Evolutionary conservation across 2,888 invertebrate genomes (phyloP).

Genomic region (Elegia similella): DNA sequence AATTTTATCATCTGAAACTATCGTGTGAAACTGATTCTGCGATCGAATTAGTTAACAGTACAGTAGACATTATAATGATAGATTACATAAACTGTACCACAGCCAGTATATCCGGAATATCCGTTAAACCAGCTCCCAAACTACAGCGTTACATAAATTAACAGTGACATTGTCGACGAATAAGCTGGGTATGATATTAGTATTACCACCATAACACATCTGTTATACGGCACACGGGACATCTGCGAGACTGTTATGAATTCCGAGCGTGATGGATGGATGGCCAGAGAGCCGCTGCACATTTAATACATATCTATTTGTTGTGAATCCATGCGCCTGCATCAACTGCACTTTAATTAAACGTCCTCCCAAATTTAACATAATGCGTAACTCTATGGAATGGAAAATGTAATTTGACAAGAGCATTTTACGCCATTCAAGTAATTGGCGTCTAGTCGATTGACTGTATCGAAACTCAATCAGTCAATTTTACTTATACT

Average conservation of each 20-base stretch:
- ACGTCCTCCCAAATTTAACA: background rate
- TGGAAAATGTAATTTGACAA: background rate
- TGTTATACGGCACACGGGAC: slow-evolving; percentile 56
- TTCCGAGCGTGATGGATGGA: slow-evolving; percentile 71
- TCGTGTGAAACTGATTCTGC: too few relatives aligned
- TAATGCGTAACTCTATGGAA: background rate
- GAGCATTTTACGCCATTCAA: too few relatives aligned
- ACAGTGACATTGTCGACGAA: slow-evolving; percentile 35
- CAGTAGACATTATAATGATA: too few relatives aligned
- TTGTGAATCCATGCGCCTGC: slow-evolving; percentile 2
- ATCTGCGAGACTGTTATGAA: slow-evolving; percentile 71
- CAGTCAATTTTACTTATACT: too few relatives aligned
- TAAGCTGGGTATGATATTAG: slow-evolving; percentile 40
- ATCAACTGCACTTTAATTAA: background rate
- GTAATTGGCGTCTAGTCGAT: too few relatives aligned
- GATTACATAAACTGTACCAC: background rate
- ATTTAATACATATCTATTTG: slow-evolving; percentile 8
- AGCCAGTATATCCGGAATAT: background rate
- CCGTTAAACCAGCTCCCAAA: slow-evolving; percentile 9
- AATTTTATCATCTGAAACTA: too few relatives aligned
- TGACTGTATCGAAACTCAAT: too few relatives aligned
- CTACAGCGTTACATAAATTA: slow-evolving; percentile 34
- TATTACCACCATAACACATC: slow-evolving; percentile 51
- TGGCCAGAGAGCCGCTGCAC: slow-evolving; percentile 31
- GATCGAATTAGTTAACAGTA: too few relatives aligned